Percentiles rank a stretch among this genome's conserved stretches.
phyloP scores from a whole-genome alignment of 1,140 invertebrate species.

The Halesus radiatus region DNA sequence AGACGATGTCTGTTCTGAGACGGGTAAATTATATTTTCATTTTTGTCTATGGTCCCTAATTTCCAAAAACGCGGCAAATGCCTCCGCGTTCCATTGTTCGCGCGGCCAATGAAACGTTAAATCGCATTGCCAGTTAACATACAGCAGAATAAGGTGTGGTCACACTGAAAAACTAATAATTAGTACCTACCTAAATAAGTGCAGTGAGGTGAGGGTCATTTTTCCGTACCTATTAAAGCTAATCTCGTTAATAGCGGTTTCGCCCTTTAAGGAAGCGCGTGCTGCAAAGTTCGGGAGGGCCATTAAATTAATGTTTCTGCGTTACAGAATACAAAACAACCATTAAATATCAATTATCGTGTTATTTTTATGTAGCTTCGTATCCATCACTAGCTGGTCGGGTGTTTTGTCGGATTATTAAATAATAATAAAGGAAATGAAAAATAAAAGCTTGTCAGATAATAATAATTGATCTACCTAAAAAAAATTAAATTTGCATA shows the following conservation, averaged over 20 bases:
- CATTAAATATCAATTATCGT: not conserved
- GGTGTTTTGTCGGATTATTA: not conserved
- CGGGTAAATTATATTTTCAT: too few species aligned
- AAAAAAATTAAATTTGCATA: too few species aligned
- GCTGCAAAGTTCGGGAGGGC: not conserved
- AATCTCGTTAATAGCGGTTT: constrained; percentile 15
- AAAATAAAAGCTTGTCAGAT: not conserved
- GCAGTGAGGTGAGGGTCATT: not conserved
- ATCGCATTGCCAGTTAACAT: constrained; percentile 7
- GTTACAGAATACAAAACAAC: constrained; percentile 1
- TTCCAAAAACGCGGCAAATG: not conserved
- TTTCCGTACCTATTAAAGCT: not conserved
- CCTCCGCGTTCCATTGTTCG: not conserved
- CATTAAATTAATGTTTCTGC: constrained; percentile 5
- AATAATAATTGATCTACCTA: too few species aligned
- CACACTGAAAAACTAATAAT: constrained; percentile 22
- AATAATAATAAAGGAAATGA: not conserved
- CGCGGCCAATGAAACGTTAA: constrained; percentile 10
- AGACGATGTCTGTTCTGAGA: too few species aligned
- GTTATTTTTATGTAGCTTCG: not conserved
- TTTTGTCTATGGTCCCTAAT: not conserved
- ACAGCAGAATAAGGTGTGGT: constrained; percentile 11
- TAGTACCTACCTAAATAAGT: constrained; percentile 6
- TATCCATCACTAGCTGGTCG: too few species aligned
- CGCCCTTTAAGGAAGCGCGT: constrained; percentile 1